These are phyloP conservation scores for Neoscelio sp. DNA, from an alignment of 2,888 invertebrate genomes.

Conservation along the genomic window DNA sequence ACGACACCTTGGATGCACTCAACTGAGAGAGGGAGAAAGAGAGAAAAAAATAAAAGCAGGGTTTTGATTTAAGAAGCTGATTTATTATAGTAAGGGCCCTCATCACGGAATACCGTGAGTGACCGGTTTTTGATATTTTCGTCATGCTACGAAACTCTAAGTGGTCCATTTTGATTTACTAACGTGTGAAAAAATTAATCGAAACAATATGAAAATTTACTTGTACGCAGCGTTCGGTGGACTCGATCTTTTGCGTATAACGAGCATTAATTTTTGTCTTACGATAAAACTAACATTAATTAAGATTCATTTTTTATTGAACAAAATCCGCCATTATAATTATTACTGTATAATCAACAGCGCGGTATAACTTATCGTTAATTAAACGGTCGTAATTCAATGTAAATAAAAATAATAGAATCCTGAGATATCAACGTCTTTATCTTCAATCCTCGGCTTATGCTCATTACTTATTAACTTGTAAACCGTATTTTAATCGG, in stretches of 20 bases:
- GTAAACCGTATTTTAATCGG: conserved; percentile 60
- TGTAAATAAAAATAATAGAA: conserved; percentile 46
- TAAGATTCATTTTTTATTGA: conserved; percentile 6
- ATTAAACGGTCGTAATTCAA: conserved; percentile 51
- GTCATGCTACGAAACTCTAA: conserved; percentile 44
- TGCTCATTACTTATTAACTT: conserved; percentile 64
- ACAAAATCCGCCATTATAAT: conserved; percentile 33
- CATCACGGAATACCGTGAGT: conserved; percentile 39
- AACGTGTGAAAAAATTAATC: conserved; percentile 57
- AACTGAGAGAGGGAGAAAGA: conserved; percentile 39
- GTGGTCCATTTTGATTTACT: conserved; percentile 40
- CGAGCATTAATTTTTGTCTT: conserved; percentile 10
- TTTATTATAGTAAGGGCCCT: conserved; percentile 58
- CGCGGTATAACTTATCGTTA: conserved; percentile 29
- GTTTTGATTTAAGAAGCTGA: conserved; percentile 66
- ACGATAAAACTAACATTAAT: conserved; percentile 22
- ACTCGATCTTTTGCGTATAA: no score
- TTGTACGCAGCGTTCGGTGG: no score
- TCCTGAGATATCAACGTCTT: conserved; percentile 46
- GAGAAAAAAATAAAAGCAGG: conserved; percentile 34
- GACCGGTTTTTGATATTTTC: conserved; percentile 66
- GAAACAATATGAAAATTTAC: no score
- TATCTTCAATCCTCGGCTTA: conserved; percentile 46
- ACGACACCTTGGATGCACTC: conserved; percentile 65
- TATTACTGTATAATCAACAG: conserved; percentile 29